phyloP scores from a whole-genome alignment of 2,113 vertebrate species.

The Mionectes macconnelli region DNA sequence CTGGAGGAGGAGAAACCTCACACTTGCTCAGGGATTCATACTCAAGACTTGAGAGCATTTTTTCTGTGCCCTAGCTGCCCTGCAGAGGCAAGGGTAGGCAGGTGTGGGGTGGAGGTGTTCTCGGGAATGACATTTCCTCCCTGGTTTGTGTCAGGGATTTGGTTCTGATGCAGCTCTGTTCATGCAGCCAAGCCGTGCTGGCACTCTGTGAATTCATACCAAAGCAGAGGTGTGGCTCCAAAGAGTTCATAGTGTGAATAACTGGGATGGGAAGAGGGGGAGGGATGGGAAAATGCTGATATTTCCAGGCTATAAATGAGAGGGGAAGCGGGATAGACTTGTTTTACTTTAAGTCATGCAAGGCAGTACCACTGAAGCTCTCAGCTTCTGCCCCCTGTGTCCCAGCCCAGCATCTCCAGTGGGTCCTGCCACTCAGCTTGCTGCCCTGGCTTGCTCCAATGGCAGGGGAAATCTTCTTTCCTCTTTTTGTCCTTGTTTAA shows the following conservation, averaged over 20 bases:
- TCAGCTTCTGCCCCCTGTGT: neutral
- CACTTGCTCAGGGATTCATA: fast-evolving
- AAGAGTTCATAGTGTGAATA: neutral
- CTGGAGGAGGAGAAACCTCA: neutral
- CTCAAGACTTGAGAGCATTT: fast-evolving
- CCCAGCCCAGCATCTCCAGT: fast-evolving
- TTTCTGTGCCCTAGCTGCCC: fast-evolving
- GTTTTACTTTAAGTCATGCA: neutral
- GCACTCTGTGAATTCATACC: neutral
- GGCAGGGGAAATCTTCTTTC: neutral
- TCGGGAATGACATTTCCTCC: fast-evolving
- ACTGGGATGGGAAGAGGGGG: neutral
- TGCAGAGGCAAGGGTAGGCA: neutral
- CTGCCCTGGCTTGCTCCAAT: neutral
- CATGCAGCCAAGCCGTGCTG: fast-evolving
- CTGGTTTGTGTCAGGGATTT: neutral
- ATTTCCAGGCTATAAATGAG: neutral
- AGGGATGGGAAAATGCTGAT: neutral
- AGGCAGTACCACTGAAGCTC: neutral
- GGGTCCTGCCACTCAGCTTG: neutral
- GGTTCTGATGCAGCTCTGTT: fast-evolving
- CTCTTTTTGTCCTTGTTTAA: neutral
- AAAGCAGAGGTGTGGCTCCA: neutral
- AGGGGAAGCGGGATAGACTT: neutral
- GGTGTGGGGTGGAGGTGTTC: fast-evolving